Conservation (phyloP, 2,888 invertebrate species). For the Agrochola circellaris region DNA sequence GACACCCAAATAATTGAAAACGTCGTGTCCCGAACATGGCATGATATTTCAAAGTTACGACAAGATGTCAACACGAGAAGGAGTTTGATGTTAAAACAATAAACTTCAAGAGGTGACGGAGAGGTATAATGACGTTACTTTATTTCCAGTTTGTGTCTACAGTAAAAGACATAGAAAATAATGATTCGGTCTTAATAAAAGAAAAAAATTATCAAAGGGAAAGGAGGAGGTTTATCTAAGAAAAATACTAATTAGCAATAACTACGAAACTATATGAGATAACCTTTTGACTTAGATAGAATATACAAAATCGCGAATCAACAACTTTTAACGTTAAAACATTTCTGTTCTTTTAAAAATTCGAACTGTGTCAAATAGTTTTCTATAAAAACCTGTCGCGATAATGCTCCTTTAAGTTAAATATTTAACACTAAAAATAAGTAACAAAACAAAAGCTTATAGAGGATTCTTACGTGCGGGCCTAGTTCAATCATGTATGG, state of each 20-base stretch:
- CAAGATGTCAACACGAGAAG: slow-evolving; percentile 25
- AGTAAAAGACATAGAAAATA: too few relatives aligned
- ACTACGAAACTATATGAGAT: neutral
- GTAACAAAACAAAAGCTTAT: slow-evolving; percentile 18
- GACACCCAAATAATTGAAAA: slow-evolving; percentile 40
- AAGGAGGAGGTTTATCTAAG: too few relatives aligned
- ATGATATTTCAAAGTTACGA: slow-evolving; percentile 38
- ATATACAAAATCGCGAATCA: neutral
- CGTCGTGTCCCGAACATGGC: slow-evolving; percentile 23
- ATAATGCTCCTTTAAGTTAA: neutral
- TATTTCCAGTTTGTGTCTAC: too few relatives aligned
- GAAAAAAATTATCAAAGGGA: too few relatives aligned
- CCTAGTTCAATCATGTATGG: slow-evolving; percentile 46
- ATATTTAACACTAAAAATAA: neutral
- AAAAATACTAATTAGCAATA: neutral
- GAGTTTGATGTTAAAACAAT: slow-evolving; percentile 35
- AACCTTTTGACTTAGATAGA: neutral
- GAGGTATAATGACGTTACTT: slow-evolving; percentile 1
- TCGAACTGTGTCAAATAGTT: neutral
- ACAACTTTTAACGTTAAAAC: too few relatives aligned
- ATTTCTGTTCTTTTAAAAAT: neutral
- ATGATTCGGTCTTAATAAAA: too few relatives aligned
- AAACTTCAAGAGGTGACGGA: neutral
- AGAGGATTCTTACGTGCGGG: slow-evolving; percentile 17
- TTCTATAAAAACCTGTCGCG: neutral